Conservation (phyloP, 2,888 invertebrate genomes). For the Odontothrips loti region DNA sequence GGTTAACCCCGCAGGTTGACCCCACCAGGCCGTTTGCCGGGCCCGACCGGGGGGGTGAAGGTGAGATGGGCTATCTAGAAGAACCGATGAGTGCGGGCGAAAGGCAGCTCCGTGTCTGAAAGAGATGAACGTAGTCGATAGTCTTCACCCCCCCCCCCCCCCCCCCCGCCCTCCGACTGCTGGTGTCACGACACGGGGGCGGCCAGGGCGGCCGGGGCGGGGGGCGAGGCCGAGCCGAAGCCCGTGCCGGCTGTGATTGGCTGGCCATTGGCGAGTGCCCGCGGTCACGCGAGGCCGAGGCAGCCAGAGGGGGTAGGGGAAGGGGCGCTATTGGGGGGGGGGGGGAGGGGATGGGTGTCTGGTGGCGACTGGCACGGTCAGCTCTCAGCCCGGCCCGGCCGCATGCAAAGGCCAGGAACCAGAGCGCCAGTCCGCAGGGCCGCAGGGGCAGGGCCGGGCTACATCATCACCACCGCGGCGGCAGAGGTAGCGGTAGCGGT, state of each 20-base stretch:
- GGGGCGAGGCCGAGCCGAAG: neutral
- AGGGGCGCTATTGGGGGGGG: neutral
- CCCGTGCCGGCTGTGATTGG: neutral
- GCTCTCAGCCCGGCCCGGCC: neutral
- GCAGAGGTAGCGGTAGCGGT: no score
- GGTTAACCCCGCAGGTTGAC: no score
- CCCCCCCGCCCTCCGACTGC: neutral
- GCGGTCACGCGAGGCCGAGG: slow-evolving; percentile 3
- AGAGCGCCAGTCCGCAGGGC: no score
- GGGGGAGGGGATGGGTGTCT: neutral
- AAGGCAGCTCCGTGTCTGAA: no score
- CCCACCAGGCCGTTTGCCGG: no score
- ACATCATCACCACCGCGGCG: no score
- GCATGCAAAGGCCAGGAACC: no score
- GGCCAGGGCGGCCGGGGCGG: neutral
- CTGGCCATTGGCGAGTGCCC: slow-evolving; percentile 21
- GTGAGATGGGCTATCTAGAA: no score
- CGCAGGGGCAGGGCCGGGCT: no score
- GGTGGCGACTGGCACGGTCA: slow-evolving; percentile 18
- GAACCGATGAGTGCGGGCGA: no score
- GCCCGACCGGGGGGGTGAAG: no score
- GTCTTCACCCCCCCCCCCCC: neutral
- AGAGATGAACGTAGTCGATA: neutral
- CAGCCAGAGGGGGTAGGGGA: neutral
- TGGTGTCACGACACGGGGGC: neutral